Evolutionary conservation across 2,113 vertebrate genomes (phyloP).

Genomic region (Mobula birostris): DNA sequence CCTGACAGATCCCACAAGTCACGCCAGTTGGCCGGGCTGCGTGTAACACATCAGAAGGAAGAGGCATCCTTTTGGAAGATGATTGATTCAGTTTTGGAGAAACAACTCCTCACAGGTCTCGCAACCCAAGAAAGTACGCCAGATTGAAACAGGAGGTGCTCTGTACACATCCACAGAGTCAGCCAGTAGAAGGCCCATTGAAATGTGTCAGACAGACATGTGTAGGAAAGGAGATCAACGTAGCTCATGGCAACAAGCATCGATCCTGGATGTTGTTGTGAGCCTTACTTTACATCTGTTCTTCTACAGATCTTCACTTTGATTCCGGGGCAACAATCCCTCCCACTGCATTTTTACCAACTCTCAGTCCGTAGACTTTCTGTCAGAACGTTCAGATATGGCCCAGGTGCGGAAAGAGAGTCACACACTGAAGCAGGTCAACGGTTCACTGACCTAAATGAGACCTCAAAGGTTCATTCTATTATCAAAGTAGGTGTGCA

Average conservation of each 20-base stretch:
- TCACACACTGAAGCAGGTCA: too few species aligned
- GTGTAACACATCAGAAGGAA: not conserved
- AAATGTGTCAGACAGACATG: not conserved
- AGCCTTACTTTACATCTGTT: not conserved
- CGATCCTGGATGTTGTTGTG: not conserved
- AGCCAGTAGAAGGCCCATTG: not conserved
- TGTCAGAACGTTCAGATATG: too few species aligned
- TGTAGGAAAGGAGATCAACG: not conserved
- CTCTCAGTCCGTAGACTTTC: not conserved
- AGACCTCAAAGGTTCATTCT: too few species aligned
- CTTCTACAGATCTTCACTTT: not conserved
- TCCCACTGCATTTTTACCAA: not conserved
- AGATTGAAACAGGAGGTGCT: not conserved
- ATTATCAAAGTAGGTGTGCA: too few species aligned
- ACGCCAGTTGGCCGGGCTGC: not conserved
- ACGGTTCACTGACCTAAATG: too few species aligned
- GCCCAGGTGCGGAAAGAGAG: too few species aligned
- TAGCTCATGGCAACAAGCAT: not conserved
- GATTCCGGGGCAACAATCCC: not conserved
- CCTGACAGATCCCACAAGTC: not conserved
- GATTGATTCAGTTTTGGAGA: not conserved
- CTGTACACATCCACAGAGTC: not conserved
- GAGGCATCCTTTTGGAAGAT: not conserved
- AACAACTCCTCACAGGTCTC: not conserved
- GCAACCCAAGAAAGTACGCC: not conserved